Evolutionary conservation across 2,888 invertebrate species (phyloP), one percentile per base, ranked within the genome.

Genomic region (Notocelia uddmanniana): DNA sequence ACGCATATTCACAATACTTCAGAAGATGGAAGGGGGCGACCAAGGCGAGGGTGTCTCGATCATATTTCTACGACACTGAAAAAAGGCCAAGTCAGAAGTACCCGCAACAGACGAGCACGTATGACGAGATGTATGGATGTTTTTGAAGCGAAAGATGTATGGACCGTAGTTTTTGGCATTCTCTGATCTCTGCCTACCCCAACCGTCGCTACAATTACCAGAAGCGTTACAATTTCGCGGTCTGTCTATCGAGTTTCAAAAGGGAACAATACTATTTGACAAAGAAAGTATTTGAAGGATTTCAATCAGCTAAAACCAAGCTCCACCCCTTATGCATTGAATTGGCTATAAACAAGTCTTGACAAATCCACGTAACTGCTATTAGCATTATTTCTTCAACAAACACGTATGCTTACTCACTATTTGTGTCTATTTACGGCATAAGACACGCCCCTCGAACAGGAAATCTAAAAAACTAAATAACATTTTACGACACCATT

Each of bases 401-500:
- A 11, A n/a, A 45, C 23, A 60, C 37, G 41, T 34, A 15, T 37
- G 55, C 21, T 15, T 55, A 37, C 52, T 64, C 15, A 52, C 63
- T 23, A 50, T 62, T 45, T 59, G 21, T 41, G 9, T 52, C 10
- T 48, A 50, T 62, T 63, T 54, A 54, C 37, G 15, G 1, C 26
- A 10, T 21, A 23, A 62, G n/a, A 52, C 64, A 64, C 64, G 64
- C 64, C 64, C 50, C 31, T 8, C 21, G 10, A 21, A 21, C 64
- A 54, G 64, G 64, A 64, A 64, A 54, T 54, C 10, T 37, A 63
- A 37, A 59, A 64, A 64, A 54, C 64, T 64, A 54, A 64, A 64
- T 64, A 64, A 54, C 64, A 37, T 66, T 70, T 70, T 64, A 70
- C 64, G 64, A 59, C 0, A 19, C n/a, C 41, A 26, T 69, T 48